These are phyloP conservation scores for Antheraea pernyi DNA, from an alignment of 1,140 invertebrate genomes.

Conservation along the genomic window DNA sequence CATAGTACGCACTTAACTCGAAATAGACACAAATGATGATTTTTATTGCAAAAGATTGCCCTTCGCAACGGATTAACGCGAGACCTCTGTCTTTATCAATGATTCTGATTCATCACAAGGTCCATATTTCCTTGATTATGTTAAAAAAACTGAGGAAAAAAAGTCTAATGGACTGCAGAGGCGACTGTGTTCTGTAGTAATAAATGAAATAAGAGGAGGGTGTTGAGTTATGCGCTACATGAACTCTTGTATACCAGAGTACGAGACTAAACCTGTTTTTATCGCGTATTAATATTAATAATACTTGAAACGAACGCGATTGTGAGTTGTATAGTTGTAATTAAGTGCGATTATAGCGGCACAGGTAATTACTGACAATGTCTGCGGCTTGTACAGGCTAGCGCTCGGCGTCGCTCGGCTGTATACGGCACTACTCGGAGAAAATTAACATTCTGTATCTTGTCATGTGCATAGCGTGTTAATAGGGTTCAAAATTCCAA, in stretches of 20 bases:
- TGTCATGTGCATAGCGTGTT: too few relatives aligned
- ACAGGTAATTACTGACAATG: constrained; percentile 52
- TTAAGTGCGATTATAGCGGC: constrained; percentile 62
- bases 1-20: too few relatives aligned
- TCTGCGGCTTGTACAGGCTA: constrained; percentile 35
- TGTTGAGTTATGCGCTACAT: constrained; percentile 24
- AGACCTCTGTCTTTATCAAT: too few relatives aligned
- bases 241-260: constrained; percentile 20
- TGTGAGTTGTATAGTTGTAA: constrained; percentile 65
- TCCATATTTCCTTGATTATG: neutral
- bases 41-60: too few relatives aligned
- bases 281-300: constrained; percentile 69
- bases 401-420: constrained; percentile 19
- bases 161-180: neutral
- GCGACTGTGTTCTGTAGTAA: constrained; percentile 26
- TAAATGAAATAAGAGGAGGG: constrained; percentile 27
- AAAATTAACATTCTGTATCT: too few relatives aligned
- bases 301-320: constrained; percentile 60
- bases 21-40: too few relatives aligned
- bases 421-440: too few relatives aligned
- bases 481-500: too few relatives aligned
- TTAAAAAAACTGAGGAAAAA: neutral
- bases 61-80: too few relatives aligned
- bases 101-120: neutral
- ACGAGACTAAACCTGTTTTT: constrained; percentile 50